A percentile compares a stretch with the other conserved stretches of the same genome.
phyloP scores from a whole-genome alignment of 2,113 vertebrate species.

The Gasterosteus nipponicus region DNA sequence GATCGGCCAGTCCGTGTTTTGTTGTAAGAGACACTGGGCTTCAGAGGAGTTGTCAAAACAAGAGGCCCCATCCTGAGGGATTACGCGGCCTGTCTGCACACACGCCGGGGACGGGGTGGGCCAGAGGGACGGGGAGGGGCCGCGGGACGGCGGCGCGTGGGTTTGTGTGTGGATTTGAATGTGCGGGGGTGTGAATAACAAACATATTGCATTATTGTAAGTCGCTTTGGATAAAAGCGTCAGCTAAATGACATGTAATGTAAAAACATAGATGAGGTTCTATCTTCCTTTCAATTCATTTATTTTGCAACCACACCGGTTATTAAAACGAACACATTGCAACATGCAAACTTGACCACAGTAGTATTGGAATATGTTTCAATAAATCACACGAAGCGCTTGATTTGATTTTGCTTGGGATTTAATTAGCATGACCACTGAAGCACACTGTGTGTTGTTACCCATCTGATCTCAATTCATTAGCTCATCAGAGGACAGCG shows the following conservation, averaged over 20 bases:
- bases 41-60: constrained; percentile 83
- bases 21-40: constrained; percentile 79
- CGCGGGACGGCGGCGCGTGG: not conserved
- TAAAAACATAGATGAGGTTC: not conserved
- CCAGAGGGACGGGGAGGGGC: constrained; percentile 26
- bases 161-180: constrained; percentile 5
- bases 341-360: constrained; percentile 7
- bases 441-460: constrained; percentile 24
- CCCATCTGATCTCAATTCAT: constrained; percentile 36
- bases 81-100: constrained; percentile 62
- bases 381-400: constrained; percentile 22
- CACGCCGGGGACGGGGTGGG: constrained; percentile 50
- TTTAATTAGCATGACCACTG: constrained; percentile 24
- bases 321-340: constrained; percentile 11
- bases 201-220: not conserved
- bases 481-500: constrained; percentile 4
- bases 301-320: constrained; percentile 13
- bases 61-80: constrained; percentile 70
- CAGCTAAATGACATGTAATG: not conserved
- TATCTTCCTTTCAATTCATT: constrained; percentile 2
- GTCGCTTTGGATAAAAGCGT: too few species aligned
- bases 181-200: constrained; percentile 8
- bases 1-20: constrained; percentile 75
- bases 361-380: constrained; percentile 12
- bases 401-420: constrained; percentile 33